phyloP scores from a whole-genome alignment of 2,888 invertebrate genomes.

The Drosophila nigricruria region DNA sequence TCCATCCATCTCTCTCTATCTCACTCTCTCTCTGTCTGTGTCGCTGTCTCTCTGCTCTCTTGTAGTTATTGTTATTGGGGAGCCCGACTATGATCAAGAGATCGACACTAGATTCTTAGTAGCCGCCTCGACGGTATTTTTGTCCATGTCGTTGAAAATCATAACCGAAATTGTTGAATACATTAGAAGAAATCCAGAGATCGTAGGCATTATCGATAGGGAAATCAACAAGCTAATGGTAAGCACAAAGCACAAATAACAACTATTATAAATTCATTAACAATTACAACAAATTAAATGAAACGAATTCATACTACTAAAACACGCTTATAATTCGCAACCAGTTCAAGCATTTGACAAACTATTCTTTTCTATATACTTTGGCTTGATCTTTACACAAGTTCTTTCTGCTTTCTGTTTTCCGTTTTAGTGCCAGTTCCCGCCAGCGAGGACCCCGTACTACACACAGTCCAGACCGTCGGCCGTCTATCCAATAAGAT shows the following conservation, averaged over 20 bases:
- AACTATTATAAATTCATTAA: neutral
- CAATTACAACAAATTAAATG: neutral
- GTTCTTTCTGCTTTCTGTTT: too few relatives aligned
- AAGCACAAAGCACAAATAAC: constrained; percentile 55
- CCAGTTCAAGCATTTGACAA: neutral
- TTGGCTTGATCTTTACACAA: too few relatives aligned
- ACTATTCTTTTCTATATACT: too few relatives aligned
- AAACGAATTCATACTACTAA: constrained; percentile 1
- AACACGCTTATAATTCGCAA: constrained; percentile 5
- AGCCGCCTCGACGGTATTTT: constrained; percentile 84
- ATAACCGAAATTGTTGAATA: constrained; percentile 84
- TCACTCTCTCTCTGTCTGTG: constrained; percentile 45
- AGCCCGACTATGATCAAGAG: constrained; percentile 80
- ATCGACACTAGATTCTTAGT: constrained; percentile 83
- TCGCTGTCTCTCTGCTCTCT: constrained; percentile 54
- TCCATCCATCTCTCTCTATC: constrained; percentile 17
- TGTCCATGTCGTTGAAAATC: constrained; percentile 84
- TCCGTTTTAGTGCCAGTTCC: constrained; percentile 87
- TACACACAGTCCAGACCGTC: constrained; percentile 90
- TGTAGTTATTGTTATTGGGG: constrained; percentile 80
- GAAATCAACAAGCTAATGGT: constrained; percentile 83
- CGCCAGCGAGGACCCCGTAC: constrained; percentile 88
- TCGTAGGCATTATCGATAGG: constrained; percentile 83
- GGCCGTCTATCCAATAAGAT: constrained; percentile 90
- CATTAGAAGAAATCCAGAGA: constrained; percentile 84